A percentile compares a stretch with the other conserved stretches of the same genome.
These are phyloP conservation scores for Halocaridina rubra DNA, from an alignment of 2,888 invertebrate species.

Conservation along the genomic window DNA sequence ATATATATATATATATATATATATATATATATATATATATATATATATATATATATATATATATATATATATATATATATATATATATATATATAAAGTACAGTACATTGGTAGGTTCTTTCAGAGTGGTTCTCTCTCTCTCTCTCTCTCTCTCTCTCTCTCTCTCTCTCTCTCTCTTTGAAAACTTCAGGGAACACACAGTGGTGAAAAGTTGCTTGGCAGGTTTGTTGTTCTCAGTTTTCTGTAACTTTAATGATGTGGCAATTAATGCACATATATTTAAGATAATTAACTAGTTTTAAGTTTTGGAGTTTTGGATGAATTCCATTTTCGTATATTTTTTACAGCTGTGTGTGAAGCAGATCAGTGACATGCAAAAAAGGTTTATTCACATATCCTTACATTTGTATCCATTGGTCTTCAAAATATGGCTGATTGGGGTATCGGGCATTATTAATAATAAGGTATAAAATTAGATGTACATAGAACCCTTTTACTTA, in stretches of 20 bases:
- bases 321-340: too few species aligned
- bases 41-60: too few species aligned
- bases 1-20: too few species aligned
- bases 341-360: background rate
- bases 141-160: background rate
- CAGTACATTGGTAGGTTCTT: background rate
- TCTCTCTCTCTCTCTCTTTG: background rate
- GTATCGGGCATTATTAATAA: conserved; percentile 41
- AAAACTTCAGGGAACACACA: conserved; percentile 18
- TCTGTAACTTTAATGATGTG: too few species aligned
- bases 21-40: too few species aligned
- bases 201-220: background rate
- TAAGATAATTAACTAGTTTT: background rate
- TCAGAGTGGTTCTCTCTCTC: background rate
- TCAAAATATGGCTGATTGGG: background rate
- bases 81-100: background rate
- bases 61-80: too few species aligned
- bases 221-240: background rate
- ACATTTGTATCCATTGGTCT: background rate
- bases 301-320: background rate
- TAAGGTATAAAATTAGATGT: conserved; percentile 25
- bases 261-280: too few species aligned
- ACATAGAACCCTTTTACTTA: conserved; percentile 9
- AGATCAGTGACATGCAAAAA: background rate
- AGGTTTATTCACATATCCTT: background rate